Conservation (phyloP, 2,888 invertebrate genomes). For the Dryobotodes eremita region DNA sequence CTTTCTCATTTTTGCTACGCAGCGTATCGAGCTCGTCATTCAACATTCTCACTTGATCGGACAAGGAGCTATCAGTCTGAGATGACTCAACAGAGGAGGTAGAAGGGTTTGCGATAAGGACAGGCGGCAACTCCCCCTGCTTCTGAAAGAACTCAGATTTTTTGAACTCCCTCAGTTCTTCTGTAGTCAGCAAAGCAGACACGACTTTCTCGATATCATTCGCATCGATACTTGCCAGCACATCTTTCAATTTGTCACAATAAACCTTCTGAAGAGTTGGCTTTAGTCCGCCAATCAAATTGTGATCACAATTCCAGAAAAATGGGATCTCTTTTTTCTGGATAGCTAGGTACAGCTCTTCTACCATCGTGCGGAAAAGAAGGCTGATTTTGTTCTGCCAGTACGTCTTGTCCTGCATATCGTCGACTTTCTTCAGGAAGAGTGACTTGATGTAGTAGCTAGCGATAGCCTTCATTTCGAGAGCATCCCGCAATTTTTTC, state of each 20-base stretch:
- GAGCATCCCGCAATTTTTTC: slow-evolving; percentile 89
- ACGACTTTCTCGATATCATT: slow-evolving; percentile 79
- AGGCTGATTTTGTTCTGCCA: slow-evolving; percentile 81
- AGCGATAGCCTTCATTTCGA: slow-evolving; percentile 84
- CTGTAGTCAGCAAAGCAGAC: slow-evolving; percentile 72
- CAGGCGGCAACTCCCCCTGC: slow-evolving; percentile 55
- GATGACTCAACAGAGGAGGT: slow-evolving; percentile 22
- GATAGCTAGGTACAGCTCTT: slow-evolving; percentile 78
- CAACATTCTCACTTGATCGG: slow-evolving; percentile 67
- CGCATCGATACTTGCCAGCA: slow-evolving; percentile 80
- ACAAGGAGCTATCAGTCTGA: slow-evolving; percentile 40
- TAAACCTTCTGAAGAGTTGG: slow-evolving; percentile 77
- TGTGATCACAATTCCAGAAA: slow-evolving; percentile 83
- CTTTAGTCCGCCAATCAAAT: slow-evolving; percentile 81
- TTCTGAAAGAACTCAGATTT: slow-evolving; percentile 78
- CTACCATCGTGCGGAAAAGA: slow-evolving; percentile 80
- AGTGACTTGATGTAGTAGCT: slow-evolving; percentile 92
- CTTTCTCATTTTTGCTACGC: slow-evolving; percentile 52
- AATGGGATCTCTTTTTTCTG: slow-evolving; percentile 78
- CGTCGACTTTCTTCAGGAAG: slow-evolving; percentile 85
- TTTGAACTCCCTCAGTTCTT: slow-evolving; percentile 78
- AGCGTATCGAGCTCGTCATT: slow-evolving; percentile 69
- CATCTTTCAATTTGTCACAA: slow-evolving; percentile 78
- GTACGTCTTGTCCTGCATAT: slow-evolving; percentile 76
- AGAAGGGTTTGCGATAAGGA: slow-evolving; percentile 26